A percentile compares a stretch with the other conserved stretches of the same genome.
phyloP scores from a whole-genome alignment of 2,113 vertebrate genomes.

The Oxyura jamaicensis region DNA sequence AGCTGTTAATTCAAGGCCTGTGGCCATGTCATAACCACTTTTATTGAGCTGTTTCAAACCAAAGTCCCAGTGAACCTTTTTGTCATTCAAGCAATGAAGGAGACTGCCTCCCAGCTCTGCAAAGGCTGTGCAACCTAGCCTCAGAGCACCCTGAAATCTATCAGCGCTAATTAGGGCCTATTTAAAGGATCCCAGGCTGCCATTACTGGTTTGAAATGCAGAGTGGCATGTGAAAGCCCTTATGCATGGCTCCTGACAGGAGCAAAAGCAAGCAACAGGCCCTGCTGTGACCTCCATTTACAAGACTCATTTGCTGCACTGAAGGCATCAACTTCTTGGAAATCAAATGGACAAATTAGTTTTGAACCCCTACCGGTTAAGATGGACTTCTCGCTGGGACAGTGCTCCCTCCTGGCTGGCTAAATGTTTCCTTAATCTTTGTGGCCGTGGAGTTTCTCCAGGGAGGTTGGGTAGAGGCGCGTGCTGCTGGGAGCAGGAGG shows the following conservation, averaged over 20 bases:
- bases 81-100: constrained; percentile 57
- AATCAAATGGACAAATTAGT: constrained; percentile 68
- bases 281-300: constrained; percentile 71
- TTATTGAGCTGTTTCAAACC: constrained; percentile 39
- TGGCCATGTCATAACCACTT: constrained; percentile 59
- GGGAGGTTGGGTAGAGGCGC: background rate
- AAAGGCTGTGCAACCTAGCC: constrained; percentile 18
- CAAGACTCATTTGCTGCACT: constrained; percentile 56
- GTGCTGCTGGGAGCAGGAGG: background rate
- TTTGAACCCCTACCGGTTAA: constrained; percentile 56
- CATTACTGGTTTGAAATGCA: constrained; percentile 30
- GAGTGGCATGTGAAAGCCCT: constrained; percentile 35
- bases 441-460: background rate
- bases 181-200: constrained; percentile 56
- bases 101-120: constrained; percentile 40
- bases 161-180: constrained; percentile 62
- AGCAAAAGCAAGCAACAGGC: constrained; percentile 53
- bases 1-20: constrained; percentile 51
- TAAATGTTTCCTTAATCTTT: constrained; percentile 26
- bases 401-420: background rate
- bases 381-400: constrained; percentile 58
- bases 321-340: constrained; percentile 58
- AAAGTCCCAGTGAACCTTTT: constrained; percentile 32
- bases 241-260: constrained; percentile 49
- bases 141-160: constrained; percentile 61